Percentiles rank a stretch among this genome's conserved stretches.
These are phyloP conservation scores for Sycophila texana DNA, from an alignment of 2,888 invertebrate species.

Conservation along the genomic window DNA sequence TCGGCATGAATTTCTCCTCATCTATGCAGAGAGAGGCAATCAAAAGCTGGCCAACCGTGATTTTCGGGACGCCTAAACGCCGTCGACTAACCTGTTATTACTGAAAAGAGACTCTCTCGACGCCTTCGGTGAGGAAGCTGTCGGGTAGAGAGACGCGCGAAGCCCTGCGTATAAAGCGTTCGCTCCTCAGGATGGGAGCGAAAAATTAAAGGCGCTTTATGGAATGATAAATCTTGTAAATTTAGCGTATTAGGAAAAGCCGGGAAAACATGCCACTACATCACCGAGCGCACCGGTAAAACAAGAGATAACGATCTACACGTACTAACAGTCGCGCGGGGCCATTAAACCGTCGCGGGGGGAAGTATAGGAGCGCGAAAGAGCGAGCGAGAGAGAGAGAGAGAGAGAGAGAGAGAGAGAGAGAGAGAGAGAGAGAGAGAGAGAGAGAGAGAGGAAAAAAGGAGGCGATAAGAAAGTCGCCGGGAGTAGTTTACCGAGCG, in stretches of 20 bases:
- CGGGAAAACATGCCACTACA: conserved; percentile 38
- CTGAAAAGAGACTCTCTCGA: conserved; percentile 9
- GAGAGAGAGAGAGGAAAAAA: conserved; percentile 10
- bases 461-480: not conserved
- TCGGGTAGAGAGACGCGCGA: not conserved
- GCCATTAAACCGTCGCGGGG: conserved; percentile 36
- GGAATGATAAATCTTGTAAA: conserved; percentile 54
- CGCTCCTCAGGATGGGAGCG: conserved; percentile 1
- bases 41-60: conserved; percentile 17
- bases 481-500: conserved; percentile 36
- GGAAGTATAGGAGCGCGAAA: not conserved
- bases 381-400: not conserved
- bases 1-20: not conserved
- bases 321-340: conserved; percentile 45
- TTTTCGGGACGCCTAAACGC: conserved; percentile 19
- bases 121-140: conserved; percentile 34
- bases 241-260: conserved; percentile 50
- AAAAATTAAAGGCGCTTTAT: conserved; percentile 28
- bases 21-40: not conserved
- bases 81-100: conserved; percentile 47
- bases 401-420: not conserved
- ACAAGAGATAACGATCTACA: conserved; percentile 53
- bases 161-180: conserved; percentile 31
- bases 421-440: not conserved
- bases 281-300: conserved; percentile 24